Conservation (phyloP, 2,113 vertebrate species). For the Leptodactylus fuscus region DNA sequence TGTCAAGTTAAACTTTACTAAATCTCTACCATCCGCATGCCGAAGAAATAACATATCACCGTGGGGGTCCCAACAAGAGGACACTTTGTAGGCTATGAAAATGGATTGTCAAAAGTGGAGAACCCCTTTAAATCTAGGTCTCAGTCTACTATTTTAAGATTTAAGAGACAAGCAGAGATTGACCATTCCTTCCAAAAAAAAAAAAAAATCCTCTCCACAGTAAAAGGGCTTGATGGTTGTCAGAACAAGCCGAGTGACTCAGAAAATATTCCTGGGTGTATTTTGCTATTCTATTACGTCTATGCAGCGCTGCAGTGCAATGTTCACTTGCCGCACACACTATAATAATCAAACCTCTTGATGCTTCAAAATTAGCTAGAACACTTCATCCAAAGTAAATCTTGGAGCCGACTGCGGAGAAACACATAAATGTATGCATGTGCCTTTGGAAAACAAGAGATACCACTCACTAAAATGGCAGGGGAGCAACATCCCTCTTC, state of each 20-base stretch:
- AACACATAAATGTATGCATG: constrained; percentile 60
- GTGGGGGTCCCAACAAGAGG: too few species aligned
- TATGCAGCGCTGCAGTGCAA: constrained; percentile 27
- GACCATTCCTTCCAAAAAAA: neutral
- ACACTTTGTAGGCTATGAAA: too few species aligned
- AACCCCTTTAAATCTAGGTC: neutral
- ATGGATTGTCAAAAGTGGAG: too few species aligned
- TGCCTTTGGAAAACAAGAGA: constrained; percentile 56
- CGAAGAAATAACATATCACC: too few species aligned
- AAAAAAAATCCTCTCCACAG: neutral
- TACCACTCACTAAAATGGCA: constrained; percentile 58
- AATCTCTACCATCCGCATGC: too few species aligned
- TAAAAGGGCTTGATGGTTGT: constrained; percentile 7
- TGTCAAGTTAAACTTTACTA: too few species aligned
- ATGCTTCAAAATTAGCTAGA: constrained; percentile 55
- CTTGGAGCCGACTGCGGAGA: constrained; percentile 46
- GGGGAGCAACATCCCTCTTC: constrained; percentile 51
- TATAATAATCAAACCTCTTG: constrained; percentile 56
- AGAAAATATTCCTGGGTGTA: constrained; percentile 33
- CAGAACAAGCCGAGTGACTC: constrained; percentile 42
- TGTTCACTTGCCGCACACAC: constrained; percentile 29
- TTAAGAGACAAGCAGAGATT: neutral
- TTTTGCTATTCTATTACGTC: constrained; percentile 44
- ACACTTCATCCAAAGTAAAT: constrained; percentile 59
- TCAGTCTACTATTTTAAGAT: neutral